Evolutionary conservation across 2,797 vertebrate genomes (phyloP).

Genomic region (Anas acuta): DNA sequence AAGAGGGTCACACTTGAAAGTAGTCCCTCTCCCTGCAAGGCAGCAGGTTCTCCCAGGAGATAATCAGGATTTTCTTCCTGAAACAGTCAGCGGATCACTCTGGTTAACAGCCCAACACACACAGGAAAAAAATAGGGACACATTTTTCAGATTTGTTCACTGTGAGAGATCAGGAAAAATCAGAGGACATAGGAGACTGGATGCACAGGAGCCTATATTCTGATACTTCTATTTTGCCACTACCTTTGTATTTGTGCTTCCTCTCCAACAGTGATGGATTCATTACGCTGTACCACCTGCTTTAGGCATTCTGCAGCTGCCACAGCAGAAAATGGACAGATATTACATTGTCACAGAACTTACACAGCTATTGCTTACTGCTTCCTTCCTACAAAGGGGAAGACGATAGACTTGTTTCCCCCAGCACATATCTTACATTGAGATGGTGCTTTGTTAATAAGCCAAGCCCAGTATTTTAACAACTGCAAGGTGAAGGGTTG

Average conservation of each 20-base stretch:
- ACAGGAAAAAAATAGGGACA: not conserved
- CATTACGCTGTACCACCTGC: slow-evolving; percentile 18
- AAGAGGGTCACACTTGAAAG: slow-evolving; percentile 42
- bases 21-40: not conserved
- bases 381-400: slow-evolving; percentile 6
- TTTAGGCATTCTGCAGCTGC: slow-evolving; percentile 31
- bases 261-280: slow-evolving; percentile 11
- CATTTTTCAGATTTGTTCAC: not conserved
- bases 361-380: not conserved
- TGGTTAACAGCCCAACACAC: not conserved
- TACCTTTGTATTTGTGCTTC: not conserved
- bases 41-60: not conserved
- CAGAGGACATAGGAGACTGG: not conserved
- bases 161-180: not conserved
- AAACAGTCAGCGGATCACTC: not conserved
- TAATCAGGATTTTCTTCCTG: slow-evolving; percentile 35
- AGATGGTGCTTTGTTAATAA: slow-evolving; percentile 46
- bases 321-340: not conserved
- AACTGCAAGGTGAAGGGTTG: slow-evolving; percentile 61
- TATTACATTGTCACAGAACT: slow-evolving; percentile 1
- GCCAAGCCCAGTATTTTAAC: slow-evolving; percentile 47
- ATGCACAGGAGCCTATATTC: not conserved
- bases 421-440: slow-evolving; percentile 6
- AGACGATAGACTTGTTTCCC: not conserved
- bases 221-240: not conserved